Percentiles rank a stretch among this genome's conserved stretches.
Evolutionary conservation across 1,140 invertebrate genomes (phyloP).

Genomic region (Brachionus calyciflorus): DNA sequence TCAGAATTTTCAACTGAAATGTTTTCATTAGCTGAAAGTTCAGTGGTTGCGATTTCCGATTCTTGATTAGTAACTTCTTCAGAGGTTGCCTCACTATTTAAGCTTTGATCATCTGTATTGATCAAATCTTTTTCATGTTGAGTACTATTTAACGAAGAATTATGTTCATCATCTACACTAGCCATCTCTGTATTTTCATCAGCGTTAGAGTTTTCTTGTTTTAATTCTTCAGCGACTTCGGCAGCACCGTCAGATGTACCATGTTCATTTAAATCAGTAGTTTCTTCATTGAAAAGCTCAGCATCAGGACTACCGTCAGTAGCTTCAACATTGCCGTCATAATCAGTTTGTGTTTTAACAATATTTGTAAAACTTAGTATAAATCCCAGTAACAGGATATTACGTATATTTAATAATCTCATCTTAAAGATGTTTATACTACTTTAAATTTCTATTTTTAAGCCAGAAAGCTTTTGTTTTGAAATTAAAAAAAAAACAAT

Average conservation of each 20-base stretch:
- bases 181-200: not conserved
- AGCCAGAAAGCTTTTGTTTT: conserved; percentile 5
- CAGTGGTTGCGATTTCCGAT: no score
- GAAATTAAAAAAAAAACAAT: not conserved
- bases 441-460: not conserved
- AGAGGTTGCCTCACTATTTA: no score
- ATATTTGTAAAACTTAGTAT: not conserved
- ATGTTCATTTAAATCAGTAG: not conserved
- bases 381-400: conserved; percentile 17
- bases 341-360: not conserved
- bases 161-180: not conserved
- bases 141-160: no score
- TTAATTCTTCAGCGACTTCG: not conserved
- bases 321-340: not conserved
- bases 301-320: not conserved
- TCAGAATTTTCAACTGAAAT: no score
- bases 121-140: no score
- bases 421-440: not conserved
- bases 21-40: no score
- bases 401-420: conserved; percentile 27
- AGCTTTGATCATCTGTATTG: no score
- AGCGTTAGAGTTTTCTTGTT: not conserved
- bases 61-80: no score
- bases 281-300: not conserved
- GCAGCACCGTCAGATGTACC: conserved; percentile 19